phyloP scores from a whole-genome alignment of 2,888 invertebrate species.

The Rotaria socialis region DNA sequence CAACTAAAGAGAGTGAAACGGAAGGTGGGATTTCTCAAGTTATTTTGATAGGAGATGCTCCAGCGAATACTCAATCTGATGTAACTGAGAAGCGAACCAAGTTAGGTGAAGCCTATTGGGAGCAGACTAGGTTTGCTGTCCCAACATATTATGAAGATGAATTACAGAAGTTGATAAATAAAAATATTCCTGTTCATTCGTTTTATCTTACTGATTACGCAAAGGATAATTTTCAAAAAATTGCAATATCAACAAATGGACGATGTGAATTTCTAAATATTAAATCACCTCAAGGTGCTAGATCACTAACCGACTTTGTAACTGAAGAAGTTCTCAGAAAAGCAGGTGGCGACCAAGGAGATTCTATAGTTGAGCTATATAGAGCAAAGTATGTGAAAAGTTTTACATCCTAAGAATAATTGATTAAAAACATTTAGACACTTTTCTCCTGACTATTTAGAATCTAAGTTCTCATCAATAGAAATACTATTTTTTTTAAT shows the following conservation, averaged over 20 bases:
- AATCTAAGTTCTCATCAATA: too few species aligned
- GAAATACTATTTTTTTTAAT: too few species aligned
- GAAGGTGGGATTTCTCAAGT: not conserved
- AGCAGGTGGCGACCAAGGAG: not conserved
- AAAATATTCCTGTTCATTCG: too few species aligned
- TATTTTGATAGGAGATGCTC: constrained; percentile 14
- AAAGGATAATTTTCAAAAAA: too few species aligned
- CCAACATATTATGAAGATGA: not conserved
- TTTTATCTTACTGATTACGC: too few species aligned
- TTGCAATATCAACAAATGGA: too few species aligned
- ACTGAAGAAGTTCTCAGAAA: constrained; percentile 14
- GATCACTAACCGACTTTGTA: not conserved
- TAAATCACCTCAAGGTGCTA: not conserved
- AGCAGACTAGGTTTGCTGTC: not conserved
- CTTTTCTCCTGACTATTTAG: too few species aligned
- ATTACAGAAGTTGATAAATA: not conserved
- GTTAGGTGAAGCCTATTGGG: not conserved
- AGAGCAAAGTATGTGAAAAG: too few species aligned
- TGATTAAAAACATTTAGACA: too few species aligned
- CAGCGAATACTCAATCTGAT: not conserved
- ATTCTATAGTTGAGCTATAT: not conserved
- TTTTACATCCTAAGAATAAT: too few species aligned
- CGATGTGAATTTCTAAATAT: not conserved
- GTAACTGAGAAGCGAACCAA: accelerated
- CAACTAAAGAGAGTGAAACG: not conserved